Percentiles rank a stretch among this genome's conserved stretches.
These are phyloP conservation scores for Lepus americanus DNA, from an alignment of 2,113 vertebrate genomes.

Conservation along the genomic window DNA sequence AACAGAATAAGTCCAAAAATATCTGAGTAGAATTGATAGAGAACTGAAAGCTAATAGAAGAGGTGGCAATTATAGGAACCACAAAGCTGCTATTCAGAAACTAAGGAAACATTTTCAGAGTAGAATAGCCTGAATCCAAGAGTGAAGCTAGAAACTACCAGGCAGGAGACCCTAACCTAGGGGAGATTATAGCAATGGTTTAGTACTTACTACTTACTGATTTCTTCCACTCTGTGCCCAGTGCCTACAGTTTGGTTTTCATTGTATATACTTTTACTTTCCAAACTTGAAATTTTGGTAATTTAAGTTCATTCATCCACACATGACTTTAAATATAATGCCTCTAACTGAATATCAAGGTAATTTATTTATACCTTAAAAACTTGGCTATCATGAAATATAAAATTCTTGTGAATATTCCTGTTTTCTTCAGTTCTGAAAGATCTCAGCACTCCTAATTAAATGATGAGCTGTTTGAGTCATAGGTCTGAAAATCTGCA, in stretches of 20 bases:
- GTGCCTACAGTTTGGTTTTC: background rate
- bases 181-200: background rate
- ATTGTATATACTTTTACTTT: background rate
- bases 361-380: background rate
- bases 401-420: background rate
- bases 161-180: background rate
- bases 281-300: background rate
- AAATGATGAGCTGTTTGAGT: no score
- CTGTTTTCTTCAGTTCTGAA: background rate
- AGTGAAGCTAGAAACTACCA: background rate
- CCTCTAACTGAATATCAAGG: background rate
- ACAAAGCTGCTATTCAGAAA: background rate
- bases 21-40: background rate
- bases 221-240: slow-evolving; percentile 2
- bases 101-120: background rate
- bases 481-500: no score
- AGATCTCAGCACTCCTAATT: no score
- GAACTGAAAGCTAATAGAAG: background rate
- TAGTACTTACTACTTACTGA: background rate
- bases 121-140: background rate
- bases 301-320: background rate
- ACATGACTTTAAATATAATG: background rate
- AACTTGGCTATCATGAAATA: background rate
- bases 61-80: background rate
- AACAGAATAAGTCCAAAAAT: background rate